These are phyloP conservation scores for Brachyalestes nurse DNA, from an alignment of 2,797 vertebrate species.

Conservation along the genomic window DNA sequence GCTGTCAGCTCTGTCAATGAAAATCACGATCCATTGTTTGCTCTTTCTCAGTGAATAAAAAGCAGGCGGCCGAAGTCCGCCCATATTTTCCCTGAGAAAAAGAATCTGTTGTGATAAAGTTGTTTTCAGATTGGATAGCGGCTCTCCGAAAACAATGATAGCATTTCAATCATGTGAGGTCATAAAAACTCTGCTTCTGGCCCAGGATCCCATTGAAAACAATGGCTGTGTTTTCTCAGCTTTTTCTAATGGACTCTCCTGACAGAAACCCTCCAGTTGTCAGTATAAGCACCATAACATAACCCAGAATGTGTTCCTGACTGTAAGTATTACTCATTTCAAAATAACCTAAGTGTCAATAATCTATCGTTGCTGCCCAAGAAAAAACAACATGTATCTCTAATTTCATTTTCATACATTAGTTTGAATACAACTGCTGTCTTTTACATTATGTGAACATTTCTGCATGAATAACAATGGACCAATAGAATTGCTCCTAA, in stretches of 20 bases:
- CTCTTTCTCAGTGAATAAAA: conserved; percentile 45
- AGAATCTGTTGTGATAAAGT: conserved; percentile 55
- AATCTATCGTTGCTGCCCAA: not conserved
- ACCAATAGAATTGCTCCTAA: not conserved
- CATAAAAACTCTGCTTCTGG: conserved; percentile 55
- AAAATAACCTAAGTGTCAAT: not conserved
- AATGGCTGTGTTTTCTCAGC: conserved; percentile 54
- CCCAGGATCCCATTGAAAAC: conserved; percentile 55
- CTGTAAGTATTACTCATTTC: not conserved
- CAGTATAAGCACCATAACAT: conserved; percentile 25
- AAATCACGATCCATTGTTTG: conserved; percentile 48
- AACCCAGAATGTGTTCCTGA: conserved; percentile 13
- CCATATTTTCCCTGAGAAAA: conserved; percentile 51
- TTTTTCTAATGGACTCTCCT: conserved; percentile 45
- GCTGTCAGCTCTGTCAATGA: conserved; percentile 14
- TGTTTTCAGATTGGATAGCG: conserved; percentile 55
- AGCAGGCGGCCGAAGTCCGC: conserved; percentile 38
- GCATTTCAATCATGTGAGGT: conserved; percentile 54
- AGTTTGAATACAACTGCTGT: too few relatives aligned
- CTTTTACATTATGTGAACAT: too few relatives aligned
- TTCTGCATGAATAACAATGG: not conserved
- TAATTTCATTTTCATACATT: too few relatives aligned
- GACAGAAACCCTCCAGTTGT: conserved; percentile 26
- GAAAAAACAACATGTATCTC: too few relatives aligned
- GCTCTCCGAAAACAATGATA: conserved; percentile 70